Base-by-base conservation (phyloP, 2,113 vertebrate genomes). In the Syrrhaptes paradoxus region DNA sequence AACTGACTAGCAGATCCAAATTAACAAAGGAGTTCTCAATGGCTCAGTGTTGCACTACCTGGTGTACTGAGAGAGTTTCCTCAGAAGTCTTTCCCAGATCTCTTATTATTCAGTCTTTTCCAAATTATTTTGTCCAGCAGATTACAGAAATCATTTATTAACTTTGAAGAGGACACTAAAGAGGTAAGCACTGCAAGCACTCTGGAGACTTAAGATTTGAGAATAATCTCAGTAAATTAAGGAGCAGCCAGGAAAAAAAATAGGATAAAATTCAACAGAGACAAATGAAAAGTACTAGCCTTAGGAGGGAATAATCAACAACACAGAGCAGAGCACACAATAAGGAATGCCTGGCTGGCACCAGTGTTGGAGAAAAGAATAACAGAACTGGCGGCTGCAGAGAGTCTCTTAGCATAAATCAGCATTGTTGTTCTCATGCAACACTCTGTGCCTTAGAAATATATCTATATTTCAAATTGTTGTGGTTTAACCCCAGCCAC, bases 111-210 rank as follows among this genome's bases (percentile, higher is more conserved):
- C 88, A 58, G 38, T 58, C 65, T 95, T 93, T 93, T 71, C 51
- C 52, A 84, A 87, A 81, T 96, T 92, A 90, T 48, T 83, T 88
- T 84, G 82, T 92, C 82, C 88, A 90, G 36, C 70, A 71, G 85
- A 92, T 96, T 90, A 94, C 19, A 85, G 78, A 97, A 96, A 90
- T 61, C 79, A 62, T 92, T 95, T 84, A 88, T 93, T 90, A 92
- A 89, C 85, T 71, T 62, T 80, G 76, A 95, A 95, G 94, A 88
- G 85, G 83, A 88, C 63, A 86, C 83, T 94, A 51, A 92, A 94
- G 75, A 92, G 51, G 59, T 77, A 92, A 92, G 68, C 80, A 85
- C 88, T 80, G 48, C 83, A 86, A 94, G 76, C 83, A 70, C 68
- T 93, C 90, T 48, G 48, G 18, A 86, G 58, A 89, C 32, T 88